These are phyloP conservation scores for Goniozus legneri DNA, from an alignment of 1,140 invertebrate species.

Conservation along the genomic window DNA sequence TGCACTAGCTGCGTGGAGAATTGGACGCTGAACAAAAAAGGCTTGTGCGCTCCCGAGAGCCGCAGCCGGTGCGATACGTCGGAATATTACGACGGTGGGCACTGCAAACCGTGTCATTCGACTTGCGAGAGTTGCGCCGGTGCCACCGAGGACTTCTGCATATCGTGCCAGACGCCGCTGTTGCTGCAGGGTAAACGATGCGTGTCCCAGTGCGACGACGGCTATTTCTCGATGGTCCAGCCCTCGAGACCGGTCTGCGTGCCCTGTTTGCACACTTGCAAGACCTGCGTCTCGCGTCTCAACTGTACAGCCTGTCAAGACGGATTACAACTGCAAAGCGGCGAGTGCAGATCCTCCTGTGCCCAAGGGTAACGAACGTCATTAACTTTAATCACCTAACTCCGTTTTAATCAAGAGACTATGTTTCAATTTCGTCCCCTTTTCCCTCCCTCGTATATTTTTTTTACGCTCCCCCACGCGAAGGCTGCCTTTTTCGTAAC, in stretches of 20 bases:
- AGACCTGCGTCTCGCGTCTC: constrained; percentile 68
- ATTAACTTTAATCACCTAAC: too few relatives aligned
- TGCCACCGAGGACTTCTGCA: constrained; percentile 63
- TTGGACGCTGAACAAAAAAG: constrained; percentile 71
- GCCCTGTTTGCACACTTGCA: constrained; percentile 75
- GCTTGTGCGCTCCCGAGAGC: constrained; percentile 64
- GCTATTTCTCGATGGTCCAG: constrained; percentile 60
- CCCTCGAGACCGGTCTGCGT: constrained; percentile 65
- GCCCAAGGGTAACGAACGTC: constrained; percentile 62
- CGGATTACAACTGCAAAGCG: constrained; percentile 71
- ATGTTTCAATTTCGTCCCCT: too few relatives aligned
- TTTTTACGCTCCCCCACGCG: too few relatives aligned
- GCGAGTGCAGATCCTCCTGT: constrained; percentile 73
- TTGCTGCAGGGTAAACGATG: constrained; percentile 68
- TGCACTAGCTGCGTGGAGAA: constrained; percentile 68
- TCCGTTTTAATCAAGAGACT: too few relatives aligned
- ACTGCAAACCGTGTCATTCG: constrained; percentile 67
- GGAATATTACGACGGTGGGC: constrained; percentile 67
- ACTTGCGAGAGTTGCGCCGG: constrained; percentile 72
- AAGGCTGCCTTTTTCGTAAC: too few relatives aligned
- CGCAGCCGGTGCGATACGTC: constrained; percentile 64
- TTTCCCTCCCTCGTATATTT: too few relatives aligned
- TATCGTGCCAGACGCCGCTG: constrained; percentile 64
- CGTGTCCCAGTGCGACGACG: constrained; percentile 68
- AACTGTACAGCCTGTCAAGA: constrained; percentile 75